These are phyloP conservation scores for Lethrus apterus DNA, from an alignment of 1,140 invertebrate species.

Conservation along the genomic window DNA sequence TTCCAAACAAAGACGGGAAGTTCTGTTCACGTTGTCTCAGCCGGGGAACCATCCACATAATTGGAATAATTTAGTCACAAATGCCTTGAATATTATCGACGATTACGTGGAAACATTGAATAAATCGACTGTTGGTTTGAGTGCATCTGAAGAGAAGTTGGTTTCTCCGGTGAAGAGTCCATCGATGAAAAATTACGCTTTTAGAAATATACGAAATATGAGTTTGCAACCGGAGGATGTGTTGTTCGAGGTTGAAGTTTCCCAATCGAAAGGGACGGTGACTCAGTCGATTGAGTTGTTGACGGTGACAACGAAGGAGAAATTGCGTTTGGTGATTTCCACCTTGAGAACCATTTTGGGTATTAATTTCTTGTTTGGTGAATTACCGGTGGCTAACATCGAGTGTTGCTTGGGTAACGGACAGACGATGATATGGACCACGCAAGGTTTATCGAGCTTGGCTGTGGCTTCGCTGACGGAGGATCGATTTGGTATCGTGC, in stretches of 20 bases:
- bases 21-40: slow-evolving; percentile 63
- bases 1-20: slow-evolving; percentile 46
- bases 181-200: neutral
- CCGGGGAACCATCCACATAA: slow-evolving; percentile 72
- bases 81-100: slow-evolving; percentile 51
- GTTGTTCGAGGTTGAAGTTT: slow-evolving; percentile 15
- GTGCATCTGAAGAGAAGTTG: neutral
- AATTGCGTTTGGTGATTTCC: slow-evolving; percentile 13
- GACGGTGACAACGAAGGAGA: slow-evolving; percentile 17
- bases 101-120: slow-evolving; percentile 55
- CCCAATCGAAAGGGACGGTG: slow-evolving; percentile 9
- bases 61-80: slow-evolving; percentile 63
- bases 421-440: slow-evolving; percentile 62
- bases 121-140: slow-evolving; percentile 19
- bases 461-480: slow-evolving; percentile 60
- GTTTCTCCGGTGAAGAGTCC: neutral
- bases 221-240: slow-evolving; percentile 11
- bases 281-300: slow-evolving; percentile 8
- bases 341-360: slow-evolving; percentile 49
- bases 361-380: slow-evolving; percentile 63
- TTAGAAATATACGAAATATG: slow-evolving; percentile 30
- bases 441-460: slow-evolving; percentile 60
- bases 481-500: slow-evolving; percentile 72
- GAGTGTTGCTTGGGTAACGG: slow-evolving; percentile 54
- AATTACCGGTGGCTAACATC: slow-evolving; percentile 59